Evolutionary conservation across 2,888 invertebrate genomes (phyloP), one percentile per base, ranked within the genome.

Genomic region (Phytoseiulus persimilis): DNA sequence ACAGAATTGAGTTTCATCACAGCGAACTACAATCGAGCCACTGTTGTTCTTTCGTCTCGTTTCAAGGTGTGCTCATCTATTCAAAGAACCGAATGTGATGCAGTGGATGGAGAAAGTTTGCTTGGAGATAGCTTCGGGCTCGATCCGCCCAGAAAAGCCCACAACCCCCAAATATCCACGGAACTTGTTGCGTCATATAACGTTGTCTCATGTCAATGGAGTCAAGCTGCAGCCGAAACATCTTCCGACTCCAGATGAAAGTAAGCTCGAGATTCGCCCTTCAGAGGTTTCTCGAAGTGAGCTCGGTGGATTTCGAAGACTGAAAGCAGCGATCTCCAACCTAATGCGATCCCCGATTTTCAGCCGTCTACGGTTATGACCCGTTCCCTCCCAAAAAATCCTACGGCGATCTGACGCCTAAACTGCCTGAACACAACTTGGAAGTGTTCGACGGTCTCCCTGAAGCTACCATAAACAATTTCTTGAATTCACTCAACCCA

Each of bases 401-500:
- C 11, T 87, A 87, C 18, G 87, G 87, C 32, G 87, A 87, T 32
- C 33, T 87, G 0, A 39, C 87, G 0, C 87, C 32, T 3, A 33
- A 87, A 31, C 45, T 87, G 87, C 45, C 45, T 28, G 9, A 33
- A 9, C 32, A n/a, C 6, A 33, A 33, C 33, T 45, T 45, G 32
- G 87, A 87, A 31, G 65, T 65, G 1, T 28, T 65, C 65, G 33
- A 87, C 87, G 45, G 32, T 28, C 45, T 87, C 6, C 45, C 87
- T 11, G 87, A 87, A 87, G 32, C 87, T 6, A 87, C 87, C 5
- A 33, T 87, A 32, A 45, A 33, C 11, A 87, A 87, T n/a, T 87
- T 87, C 33, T 45, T 87, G 32, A 87, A 87, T 45, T 87, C 87
- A 32, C 32, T 87, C 87, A 31, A 87, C 45, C 87, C 87, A 3